These are phyloP conservation scores for Lacerta agilis DNA, from an alignment of 2,797 vertebrate genomes.

Conservation along the genomic window DNA sequence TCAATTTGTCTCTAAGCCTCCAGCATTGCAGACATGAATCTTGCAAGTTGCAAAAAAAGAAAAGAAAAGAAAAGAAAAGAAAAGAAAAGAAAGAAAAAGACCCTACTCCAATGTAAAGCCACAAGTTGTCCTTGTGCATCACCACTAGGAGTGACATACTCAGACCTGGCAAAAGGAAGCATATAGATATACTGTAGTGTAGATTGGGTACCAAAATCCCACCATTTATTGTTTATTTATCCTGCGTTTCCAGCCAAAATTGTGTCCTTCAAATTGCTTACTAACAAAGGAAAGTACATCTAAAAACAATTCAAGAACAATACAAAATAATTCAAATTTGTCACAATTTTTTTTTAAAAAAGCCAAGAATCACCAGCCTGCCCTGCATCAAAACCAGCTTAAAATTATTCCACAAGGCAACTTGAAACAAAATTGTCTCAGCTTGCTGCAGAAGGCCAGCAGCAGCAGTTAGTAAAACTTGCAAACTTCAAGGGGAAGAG, in stretches of 20 bases:
- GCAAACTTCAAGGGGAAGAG: neutral
- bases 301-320: neutral
- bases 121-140: neutral
- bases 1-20: neutral
- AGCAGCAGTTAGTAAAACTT: neutral
- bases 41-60: neutral
- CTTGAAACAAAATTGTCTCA: neutral
- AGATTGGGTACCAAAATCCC: neutral
- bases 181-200: neutral
- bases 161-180: neutral
- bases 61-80: no score
- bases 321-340: neutral
- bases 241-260: no score
- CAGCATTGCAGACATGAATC: neutral
- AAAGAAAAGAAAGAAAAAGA: neutral
- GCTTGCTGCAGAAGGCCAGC: neutral
- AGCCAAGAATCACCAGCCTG: neutral
- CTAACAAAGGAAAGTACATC: neutral
- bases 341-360: no score
- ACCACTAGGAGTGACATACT: neutral
- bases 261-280: neutral
- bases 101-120: neutral
- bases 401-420: neutral
- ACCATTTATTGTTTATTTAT: neutral
- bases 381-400: neutral